Conservation (phyloP, 1,140 invertebrate genomes). For the Antheraea mylitta region DNA sequence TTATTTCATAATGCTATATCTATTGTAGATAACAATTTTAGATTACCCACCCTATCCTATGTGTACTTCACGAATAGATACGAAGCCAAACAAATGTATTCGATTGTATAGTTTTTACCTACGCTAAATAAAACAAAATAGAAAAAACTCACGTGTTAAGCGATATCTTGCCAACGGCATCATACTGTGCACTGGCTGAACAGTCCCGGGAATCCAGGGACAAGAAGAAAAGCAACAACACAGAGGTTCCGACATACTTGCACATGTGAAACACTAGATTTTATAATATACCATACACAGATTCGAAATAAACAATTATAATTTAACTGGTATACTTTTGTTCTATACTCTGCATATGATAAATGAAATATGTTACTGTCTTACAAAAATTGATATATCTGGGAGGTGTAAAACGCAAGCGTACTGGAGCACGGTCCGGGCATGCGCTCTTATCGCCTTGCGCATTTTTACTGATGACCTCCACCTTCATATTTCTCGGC, state of each 20-base stretch:
- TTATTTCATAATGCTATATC: background rate
- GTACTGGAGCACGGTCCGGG: constrained; percentile 28
- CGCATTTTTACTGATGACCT: constrained; percentile 38
- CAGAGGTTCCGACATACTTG: constrained; percentile 48
- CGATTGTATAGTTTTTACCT: background rate
- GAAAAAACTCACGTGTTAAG: constrained; percentile 61
- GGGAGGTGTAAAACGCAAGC: constrained; percentile 40
- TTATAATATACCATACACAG: constrained; percentile 16
- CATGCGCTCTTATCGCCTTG: constrained; percentile 53
- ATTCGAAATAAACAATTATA: constrained; percentile 8
- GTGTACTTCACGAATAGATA: background rate
- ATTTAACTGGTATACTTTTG: background rate
- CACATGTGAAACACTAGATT: constrained; percentile 66
- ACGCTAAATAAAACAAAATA: background rate
- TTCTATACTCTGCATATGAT: background rate
- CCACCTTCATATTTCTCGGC: constrained; percentile 15
- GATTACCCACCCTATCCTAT: background rate
- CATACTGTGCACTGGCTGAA: constrained; percentile 60
- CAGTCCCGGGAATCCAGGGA: constrained; percentile 61
- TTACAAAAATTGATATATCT: constrained; percentile 16
- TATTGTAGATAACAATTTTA: background rate
- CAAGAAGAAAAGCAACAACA: constrained; percentile 54
- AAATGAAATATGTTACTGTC: constrained; percentile 6
- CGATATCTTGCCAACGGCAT: constrained; percentile 54
- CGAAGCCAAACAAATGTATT: constrained; percentile 8